Evolutionary conservation across 1,140 invertebrate species (phyloP), one percentile per base, ranked within the genome.

Genomic region (Subanguina moxae): DNA sequence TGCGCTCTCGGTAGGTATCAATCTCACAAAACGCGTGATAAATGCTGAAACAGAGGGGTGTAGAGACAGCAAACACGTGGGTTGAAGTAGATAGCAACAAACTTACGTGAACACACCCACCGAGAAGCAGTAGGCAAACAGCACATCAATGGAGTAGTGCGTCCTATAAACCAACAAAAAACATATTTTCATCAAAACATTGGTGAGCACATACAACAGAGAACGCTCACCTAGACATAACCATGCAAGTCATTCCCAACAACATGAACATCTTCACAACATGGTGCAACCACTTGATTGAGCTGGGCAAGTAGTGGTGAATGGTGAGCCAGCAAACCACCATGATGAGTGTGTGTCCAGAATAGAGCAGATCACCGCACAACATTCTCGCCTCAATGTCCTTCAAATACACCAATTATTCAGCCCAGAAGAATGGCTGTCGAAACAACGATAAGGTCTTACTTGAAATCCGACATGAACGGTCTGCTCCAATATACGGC

Each of bases 21-120:
- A 82, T 64, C 67, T 80, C 78, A 61, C 74, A 80, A 59, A 75
- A 80, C 13, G 80, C 71, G 42, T 80, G 78, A 46, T 80, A 80
- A 17, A 76, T 46, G 28, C 78, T 82, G 65, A 42, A 78, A 72
- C 43, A 48, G 25, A 17, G n/a, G 1, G 17, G 15, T 52, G 3
- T 52, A 52, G 48, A 38, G 3, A 5, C 3, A 38, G 3, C 32
- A 38, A 3, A 38, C 32, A 38, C 32, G n/a, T n/a, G n/a, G n/a
- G n/a, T n/a, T n/a, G n/a, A n/a, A n/a, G n/a, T n/a, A n/a, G n/a
- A 13, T 52, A 52, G 15, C 23, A 64, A 59, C 28, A 48, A 59
- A 74, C 76, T 62, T 61, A 80, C 78, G 67, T 67, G 61, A 80
- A 80, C 1, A 80, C 70, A 28, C 74, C 67, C 52, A 58, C 69